Evolutionary conservation across 2,888 invertebrate genomes (phyloP).

Genomic region (Philaethria dido): DNA sequence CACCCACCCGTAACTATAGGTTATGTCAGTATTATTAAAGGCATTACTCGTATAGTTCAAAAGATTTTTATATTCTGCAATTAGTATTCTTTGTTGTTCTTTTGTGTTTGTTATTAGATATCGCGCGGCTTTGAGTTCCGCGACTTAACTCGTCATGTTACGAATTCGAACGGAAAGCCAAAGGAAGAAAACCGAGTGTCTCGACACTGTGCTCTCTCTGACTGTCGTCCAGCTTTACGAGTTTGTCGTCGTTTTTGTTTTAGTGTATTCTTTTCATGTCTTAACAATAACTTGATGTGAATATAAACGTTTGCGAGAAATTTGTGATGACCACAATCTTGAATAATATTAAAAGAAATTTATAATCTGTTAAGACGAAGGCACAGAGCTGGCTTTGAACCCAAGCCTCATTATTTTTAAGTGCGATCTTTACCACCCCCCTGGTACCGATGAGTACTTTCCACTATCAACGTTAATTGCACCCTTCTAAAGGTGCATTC

Average conservation of each 20-base stretch:
- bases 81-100: too few species aligned
- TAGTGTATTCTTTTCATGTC: neutral
- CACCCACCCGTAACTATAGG: constrained; percentile 16
- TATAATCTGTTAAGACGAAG: constrained; percentile 24
- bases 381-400: constrained; percentile 13
- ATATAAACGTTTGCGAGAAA: constrained; percentile 1
- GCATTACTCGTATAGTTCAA: neutral
- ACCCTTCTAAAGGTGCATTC: constrained; percentile 31
- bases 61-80: neutral
- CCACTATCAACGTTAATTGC: constrained; percentile 41
- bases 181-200: too few species aligned
- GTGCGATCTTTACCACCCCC: constrained; percentile 33
- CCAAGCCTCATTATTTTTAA: constrained; percentile 39
- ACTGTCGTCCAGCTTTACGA: too few species aligned
- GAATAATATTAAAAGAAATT: constrained; percentile 17
- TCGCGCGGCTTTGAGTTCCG: too few species aligned
- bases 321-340: constrained; percentile 8
- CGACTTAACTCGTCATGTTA: too few species aligned
- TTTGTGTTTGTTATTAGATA: too few species aligned
- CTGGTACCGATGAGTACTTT: constrained; percentile 31
- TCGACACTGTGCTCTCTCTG: too few species aligned
- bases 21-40: constrained; percentile 2
- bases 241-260: too few species aligned
- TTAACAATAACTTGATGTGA: neutral
- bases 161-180: too few species aligned